phyloP scores from a whole-genome alignment of 2,797 vertebrate genomes.

The Argya squamiceps region DNA sequence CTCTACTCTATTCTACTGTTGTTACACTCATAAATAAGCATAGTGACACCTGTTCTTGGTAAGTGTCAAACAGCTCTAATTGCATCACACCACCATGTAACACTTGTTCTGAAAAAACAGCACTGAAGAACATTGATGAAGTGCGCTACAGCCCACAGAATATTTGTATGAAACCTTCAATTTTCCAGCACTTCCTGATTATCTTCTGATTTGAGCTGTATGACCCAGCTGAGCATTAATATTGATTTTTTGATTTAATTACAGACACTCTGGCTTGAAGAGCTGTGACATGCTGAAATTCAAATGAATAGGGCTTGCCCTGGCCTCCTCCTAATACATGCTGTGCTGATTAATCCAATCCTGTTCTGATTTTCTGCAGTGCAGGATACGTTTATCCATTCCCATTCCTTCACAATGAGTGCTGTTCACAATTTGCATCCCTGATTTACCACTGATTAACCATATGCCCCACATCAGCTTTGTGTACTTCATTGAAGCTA shows the following conservation, averaged over 20 bases:
- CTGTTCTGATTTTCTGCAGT: slow-evolving; percentile 25
- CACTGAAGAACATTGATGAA: neutral
- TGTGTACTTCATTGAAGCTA: neutral
- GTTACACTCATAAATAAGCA: neutral
- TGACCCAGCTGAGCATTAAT: slow-evolving; percentile 31
- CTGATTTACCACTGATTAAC: slow-evolving; percentile 14
- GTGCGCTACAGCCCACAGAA: neutral
- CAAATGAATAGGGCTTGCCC: slow-evolving; percentile 29
- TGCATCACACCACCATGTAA: neutral
- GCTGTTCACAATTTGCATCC: neutral
- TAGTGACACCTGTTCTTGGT: neutral
- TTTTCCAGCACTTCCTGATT: slow-evolving; percentile 47
- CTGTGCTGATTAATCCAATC: slow-evolving; percentile 44
- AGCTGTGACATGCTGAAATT: slow-evolving; percentile 45
- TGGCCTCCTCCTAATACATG: neutral
- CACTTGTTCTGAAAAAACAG: neutral
- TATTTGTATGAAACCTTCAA: slow-evolving; percentile 40
- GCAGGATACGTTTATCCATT: neutral
- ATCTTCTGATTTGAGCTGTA: slow-evolving; percentile 33
- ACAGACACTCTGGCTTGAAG: slow-evolving; percentile 32
- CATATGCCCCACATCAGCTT: neutral
- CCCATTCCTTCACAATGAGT: neutral
- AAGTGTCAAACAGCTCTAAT: neutral
- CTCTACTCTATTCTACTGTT: neutral
- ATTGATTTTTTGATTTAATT: slow-evolving; percentile 59